A percentile compares a stretch with the other conserved stretches of the same genome.
Conservation (phyloP, 2,888 invertebrate genomes). For the Trilocha varians region DNA sequence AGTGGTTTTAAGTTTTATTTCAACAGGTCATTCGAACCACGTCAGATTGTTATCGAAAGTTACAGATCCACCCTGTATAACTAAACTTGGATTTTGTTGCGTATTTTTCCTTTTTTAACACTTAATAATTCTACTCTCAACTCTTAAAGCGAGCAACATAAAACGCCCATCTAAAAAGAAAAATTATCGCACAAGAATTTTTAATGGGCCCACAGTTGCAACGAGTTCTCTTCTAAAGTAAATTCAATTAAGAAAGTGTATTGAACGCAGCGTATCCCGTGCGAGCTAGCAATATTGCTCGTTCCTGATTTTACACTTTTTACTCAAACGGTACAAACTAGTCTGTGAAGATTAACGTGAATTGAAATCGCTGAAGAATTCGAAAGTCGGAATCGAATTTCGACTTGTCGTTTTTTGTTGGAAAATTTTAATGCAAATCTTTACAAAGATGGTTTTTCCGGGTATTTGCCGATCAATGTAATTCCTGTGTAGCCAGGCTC, state of each 20-base stretch:
- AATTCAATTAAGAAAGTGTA: slow-evolving; percentile 24
- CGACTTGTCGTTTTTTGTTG: not conserved
- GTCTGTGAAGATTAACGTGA: not conserved
- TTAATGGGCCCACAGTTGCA: slow-evolving; percentile 9
- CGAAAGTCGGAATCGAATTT: not conserved
- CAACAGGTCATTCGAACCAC: too few relatives aligned
- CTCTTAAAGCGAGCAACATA: not conserved
- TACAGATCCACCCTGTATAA: too few relatives aligned
- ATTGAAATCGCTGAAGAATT: not conserved
- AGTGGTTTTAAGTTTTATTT: too few relatives aligned
- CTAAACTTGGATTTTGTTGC: too few relatives aligned
- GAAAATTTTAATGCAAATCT: not conserved
- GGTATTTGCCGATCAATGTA: too few relatives aligned
- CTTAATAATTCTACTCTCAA: too few relatives aligned
- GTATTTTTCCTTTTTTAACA: too few relatives aligned
- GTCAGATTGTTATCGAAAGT: too few relatives aligned
- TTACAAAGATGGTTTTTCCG: too few relatives aligned
- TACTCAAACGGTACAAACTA: slow-evolving; percentile 2
- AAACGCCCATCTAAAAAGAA: not conserved
- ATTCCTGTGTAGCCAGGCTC: too few relatives aligned
- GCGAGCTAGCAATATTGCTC: slow-evolving; percentile 13
- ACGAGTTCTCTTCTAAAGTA: slow-evolving; percentile 17
- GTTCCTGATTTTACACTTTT: slow-evolving; percentile 19
- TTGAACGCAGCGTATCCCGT: slow-evolving; percentile 14
- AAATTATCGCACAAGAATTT: not conserved